Evolutionary conservation across 2,888 invertebrate species (phyloP), one percentile per base, ranked within the genome.

Genomic region (Empis livida): DNA sequence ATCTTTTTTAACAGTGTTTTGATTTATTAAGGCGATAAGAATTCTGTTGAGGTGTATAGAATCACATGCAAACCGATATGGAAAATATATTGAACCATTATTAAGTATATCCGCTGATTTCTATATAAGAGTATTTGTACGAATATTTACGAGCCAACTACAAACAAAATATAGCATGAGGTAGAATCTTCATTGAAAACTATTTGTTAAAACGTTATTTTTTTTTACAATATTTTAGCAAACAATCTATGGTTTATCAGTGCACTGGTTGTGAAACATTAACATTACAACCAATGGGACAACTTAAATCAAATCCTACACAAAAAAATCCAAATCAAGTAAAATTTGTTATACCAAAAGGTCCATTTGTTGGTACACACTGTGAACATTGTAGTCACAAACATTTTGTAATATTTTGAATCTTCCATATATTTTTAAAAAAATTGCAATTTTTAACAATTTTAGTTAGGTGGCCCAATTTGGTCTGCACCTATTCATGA

Each of bases 71-170:
- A 93, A 89, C 61, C 78, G 92, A 30, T 93, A 99, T 68, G 87
- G 92, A 5, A 78, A 91, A 52, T 94, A 92, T 67, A 94, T 95
- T 55, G 82, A 82, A 39, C 99, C 99, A 0, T 62, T 97, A 40
- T 64, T 99, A 3, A 91, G 91, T 23, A 68, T 99, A 53, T 94
- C 94, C 17, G 90, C 86, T 0, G 99, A 99, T 68, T 99, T 99
- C 72, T 99, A 99, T 65, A 80, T 97, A 37, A 73, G 99, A 50
- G 83, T 97, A 10, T 95, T 97, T 66, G 90, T 99, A 1, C 79
- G 81, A 58, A 73, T 99, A 1, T 80, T 76, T 57, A 78, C 82
- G 0, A 84, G 94, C 35, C 86, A 88, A 45, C 72, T 78, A 39
- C 80, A 82, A 56, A 95, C 93, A 59, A 97, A 99, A 72, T 78